phyloP scores from a whole-genome alignment of 2,113 vertebrate species.

The Lagopus leucura region DNA sequence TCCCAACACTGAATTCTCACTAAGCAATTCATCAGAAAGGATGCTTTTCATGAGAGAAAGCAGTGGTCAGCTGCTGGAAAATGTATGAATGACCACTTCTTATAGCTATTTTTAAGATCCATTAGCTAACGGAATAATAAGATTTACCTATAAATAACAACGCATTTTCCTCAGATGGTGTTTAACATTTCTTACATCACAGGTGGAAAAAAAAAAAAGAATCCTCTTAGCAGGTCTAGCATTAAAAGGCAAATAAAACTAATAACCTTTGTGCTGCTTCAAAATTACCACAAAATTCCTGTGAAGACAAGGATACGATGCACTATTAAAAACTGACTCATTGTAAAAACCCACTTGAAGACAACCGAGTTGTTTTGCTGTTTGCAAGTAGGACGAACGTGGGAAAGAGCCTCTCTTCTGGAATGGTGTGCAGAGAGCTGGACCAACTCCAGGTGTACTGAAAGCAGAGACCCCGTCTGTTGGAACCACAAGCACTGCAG shows the following conservation, averaged over 20 bases:
- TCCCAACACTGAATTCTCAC: background rate
- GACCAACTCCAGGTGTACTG: background rate
- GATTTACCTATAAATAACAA: slow-evolving; percentile 70
- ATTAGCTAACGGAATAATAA: slow-evolving; percentile 57
- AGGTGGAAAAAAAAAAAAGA: slow-evolving; percentile 28
- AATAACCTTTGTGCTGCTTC: background rate
- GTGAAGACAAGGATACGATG: background rate
- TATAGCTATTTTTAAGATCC: slow-evolving; percentile 29
- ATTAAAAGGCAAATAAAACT: slow-evolving; percentile 53
- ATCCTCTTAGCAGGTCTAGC: slow-evolving; percentile 46
- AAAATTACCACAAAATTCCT: background rate
- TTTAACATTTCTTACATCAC: slow-evolving; percentile 61
- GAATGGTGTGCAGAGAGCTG: background rate
- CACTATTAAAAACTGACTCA: background rate
- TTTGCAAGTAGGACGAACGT: background rate
- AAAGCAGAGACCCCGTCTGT: slow-evolving; percentile 20
- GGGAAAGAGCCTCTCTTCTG: slow-evolving; percentile 15
- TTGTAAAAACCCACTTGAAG: slow-evolving; percentile 2
- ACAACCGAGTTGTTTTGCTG: slow-evolving; percentile 19
- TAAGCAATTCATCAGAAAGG: background rate
- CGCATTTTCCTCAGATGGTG: slow-evolving; percentile 30
- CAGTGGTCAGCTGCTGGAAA: background rate
- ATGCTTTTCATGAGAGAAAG: background rate
- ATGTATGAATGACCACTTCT: background rate
- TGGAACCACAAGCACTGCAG: background rate